A percentile compares a stretch with the other conserved stretches of the same genome.
Evolutionary conservation across 1,140 invertebrate genomes (phyloP).

Genomic region (Trigoniulus corallinus): DNA sequence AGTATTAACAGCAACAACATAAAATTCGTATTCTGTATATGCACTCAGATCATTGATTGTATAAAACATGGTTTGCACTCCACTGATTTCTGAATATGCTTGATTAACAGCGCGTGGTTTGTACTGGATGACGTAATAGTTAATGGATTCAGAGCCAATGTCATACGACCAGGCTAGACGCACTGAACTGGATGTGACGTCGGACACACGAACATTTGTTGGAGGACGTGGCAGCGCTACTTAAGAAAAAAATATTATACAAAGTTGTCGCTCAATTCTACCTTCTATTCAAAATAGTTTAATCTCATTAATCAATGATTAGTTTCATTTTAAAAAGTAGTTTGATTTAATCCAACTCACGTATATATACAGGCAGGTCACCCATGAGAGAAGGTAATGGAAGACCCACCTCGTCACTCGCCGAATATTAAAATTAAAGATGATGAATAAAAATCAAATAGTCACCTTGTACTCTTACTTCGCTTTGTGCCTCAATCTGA

Average conservation of each 20-base stretch:
- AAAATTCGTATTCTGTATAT: slow-evolving; percentile 93
- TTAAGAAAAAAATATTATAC: neutral
- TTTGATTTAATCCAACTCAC: too few relatives aligned
- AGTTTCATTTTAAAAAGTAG: too few relatives aligned
- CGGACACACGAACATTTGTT: slow-evolving; percentile 67
- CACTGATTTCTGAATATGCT: slow-evolving; percentile 52
- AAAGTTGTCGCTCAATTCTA: too few relatives aligned
- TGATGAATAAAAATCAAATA: neutral
- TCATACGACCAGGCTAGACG: slow-evolving; percentile 75
- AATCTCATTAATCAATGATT: too few relatives aligned
- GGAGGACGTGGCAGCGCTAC: slow-evolving; percentile 75
- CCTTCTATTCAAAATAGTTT: too few relatives aligned
- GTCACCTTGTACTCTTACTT: slow-evolving; percentile 89
- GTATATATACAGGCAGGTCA: too few relatives aligned
- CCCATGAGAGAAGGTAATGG: too few relatives aligned
- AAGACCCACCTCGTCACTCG: too few relatives aligned
- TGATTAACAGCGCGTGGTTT: slow-evolving; percentile 61
- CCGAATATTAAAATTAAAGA: neutral
- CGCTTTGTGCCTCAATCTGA: slow-evolving; percentile 64
- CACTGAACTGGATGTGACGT: slow-evolving; percentile 81
- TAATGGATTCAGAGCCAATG: slow-evolving; percentile 53
- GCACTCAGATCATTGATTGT: slow-evolving; percentile 72
- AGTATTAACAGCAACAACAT: slow-evolving; percentile 83
- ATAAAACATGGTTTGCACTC: slow-evolving; percentile 82
- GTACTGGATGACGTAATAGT: slow-evolving; percentile 90